phyloP scores from a whole-genome alignment of 2,113 vertebrate genomes.

The Pachycephala philippinensis region DNA sequence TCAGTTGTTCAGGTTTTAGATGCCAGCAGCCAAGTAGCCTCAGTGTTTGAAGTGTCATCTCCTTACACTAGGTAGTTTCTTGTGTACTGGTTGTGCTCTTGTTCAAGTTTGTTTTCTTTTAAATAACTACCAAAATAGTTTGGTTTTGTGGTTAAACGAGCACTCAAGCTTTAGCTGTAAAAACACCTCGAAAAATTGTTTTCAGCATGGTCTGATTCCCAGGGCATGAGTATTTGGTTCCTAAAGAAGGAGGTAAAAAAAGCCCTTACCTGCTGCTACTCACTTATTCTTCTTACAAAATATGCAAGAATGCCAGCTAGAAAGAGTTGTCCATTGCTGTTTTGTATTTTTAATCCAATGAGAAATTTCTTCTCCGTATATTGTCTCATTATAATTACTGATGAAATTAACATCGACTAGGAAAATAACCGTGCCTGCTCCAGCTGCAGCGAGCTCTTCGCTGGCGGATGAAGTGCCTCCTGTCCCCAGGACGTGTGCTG shows the following conservation, averaged over 20 bases:
- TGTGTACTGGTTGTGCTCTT: background rate
- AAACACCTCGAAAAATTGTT: background rate
- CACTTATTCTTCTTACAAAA: background rate
- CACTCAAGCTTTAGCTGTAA: background rate
- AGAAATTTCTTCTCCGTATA: background rate
- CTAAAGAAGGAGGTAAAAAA: background rate
- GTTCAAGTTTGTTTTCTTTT: background rate
- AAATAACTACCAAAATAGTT: background rate
- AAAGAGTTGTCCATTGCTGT: background rate
- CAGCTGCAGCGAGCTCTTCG: background rate
- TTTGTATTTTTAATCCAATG: background rate
- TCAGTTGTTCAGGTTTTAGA: conserved; percentile 22
- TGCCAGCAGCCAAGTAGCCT: conserved; percentile 11
- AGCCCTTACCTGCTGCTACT: accelerated
- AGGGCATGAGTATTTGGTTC: background rate
- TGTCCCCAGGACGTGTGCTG: background rate
- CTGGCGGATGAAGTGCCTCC: background rate
- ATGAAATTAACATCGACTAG: background rate
- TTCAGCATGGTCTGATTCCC: background rate
- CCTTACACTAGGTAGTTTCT: conserved; percentile 20
- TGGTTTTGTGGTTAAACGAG: background rate
- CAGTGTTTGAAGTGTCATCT: conserved; percentile 16
- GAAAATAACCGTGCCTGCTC: background rate
- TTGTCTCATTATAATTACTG: background rate
- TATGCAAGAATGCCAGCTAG: background rate